These are phyloP conservation scores for Hirtodrosophila confusa DNA, from an alignment of 2,888 invertebrate species.

Conservation along the genomic window DNA sequence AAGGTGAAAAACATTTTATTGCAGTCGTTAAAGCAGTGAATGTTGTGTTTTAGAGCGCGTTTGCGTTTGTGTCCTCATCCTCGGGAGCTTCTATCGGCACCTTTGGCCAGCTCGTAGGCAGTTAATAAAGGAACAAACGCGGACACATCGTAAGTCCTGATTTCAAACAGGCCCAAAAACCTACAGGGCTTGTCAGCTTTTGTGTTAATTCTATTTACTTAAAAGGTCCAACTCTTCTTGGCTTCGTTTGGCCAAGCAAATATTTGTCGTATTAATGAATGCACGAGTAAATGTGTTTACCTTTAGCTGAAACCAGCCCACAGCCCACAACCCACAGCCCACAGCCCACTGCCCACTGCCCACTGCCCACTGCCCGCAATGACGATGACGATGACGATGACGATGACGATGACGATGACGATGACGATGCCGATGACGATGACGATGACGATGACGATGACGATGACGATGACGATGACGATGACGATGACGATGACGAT, in stretches of 20 bases:
- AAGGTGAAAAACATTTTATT: slow-evolving; percentile 33
- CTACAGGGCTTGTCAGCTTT: slow-evolving; percentile 58
- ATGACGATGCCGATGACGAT: slow-evolving; percentile 4
- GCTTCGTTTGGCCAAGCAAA: slow-evolving; percentile 60
- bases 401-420: neutral
- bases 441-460: neutral
- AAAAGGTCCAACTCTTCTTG: slow-evolving; percentile 63
- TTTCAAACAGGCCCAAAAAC: slow-evolving; percentile 1
- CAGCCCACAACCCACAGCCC: slow-evolving; percentile 29
- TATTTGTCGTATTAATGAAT: slow-evolving; percentile 77
- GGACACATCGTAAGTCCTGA: slow-evolving; percentile 21
- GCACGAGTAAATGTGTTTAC: slow-evolving; percentile 77
- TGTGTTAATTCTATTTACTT: slow-evolving; percentile 77
- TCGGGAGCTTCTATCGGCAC: slow-evolving; percentile 2
- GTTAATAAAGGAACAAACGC: slow-evolving; percentile 15
- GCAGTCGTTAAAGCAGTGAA: slow-evolving; percentile 46
- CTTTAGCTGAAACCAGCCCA: slow-evolving; percentile 48
- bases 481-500: neutral
- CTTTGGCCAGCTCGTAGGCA: slow-evolving; percentile 17
- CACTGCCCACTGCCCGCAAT: no score
- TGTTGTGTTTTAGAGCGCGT: slow-evolving; percentile 39
- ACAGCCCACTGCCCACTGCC: slow-evolving; percentile 30
- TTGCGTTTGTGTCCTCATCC: slow-evolving; percentile 7
- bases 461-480: slow-evolving; percentile 6
- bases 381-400: slow-evolving; percentile 3